phyloP scores from a whole-genome alignment of 2,888 invertebrate species.

The Eutolmus rufibarbis region DNA sequence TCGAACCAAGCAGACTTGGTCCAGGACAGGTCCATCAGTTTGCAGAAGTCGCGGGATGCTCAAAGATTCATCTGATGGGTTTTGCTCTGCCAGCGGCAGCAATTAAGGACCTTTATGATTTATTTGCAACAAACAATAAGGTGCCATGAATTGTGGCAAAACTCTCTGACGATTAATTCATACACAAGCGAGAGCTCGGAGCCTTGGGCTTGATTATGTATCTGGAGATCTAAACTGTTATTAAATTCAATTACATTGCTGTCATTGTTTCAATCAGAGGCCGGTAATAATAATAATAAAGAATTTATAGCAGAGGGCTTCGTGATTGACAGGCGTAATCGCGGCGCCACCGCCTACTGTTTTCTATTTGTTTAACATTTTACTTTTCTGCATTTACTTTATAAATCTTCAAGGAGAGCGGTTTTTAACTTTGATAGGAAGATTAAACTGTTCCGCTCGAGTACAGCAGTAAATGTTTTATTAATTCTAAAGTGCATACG shows the following conservation, averaged over 20 bases:
- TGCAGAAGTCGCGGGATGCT: background rate
- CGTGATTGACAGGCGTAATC: background rate
- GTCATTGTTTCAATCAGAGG: slow-evolving; percentile 2
- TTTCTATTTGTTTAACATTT: background rate
- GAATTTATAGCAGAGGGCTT: slow-evolving; percentile 1
- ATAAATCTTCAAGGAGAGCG: background rate
- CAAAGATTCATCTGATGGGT: background rate
- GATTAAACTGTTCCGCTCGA: background rate
- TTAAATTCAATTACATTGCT: slow-evolving; percentile 6
- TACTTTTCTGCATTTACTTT: background rate
- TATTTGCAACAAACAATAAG: background rate
- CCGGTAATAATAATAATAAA: background rate
- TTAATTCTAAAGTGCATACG: background rate
- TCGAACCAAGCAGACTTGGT: background rate
- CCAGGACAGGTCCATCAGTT: background rate
- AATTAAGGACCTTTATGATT: background rate
- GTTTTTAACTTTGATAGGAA: background rate
- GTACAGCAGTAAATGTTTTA: background rate
- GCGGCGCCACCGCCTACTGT: background rate
- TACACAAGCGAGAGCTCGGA: background rate
- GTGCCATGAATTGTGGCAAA: background rate
- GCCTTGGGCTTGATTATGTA: background rate
- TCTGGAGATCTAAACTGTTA: slow-evolving; percentile 4
- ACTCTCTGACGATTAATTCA: background rate
- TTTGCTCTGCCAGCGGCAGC: background rate